phyloP scores from a whole-genome alignment of 2,888 invertebrate genomes.

The Troilus luridus region DNA sequence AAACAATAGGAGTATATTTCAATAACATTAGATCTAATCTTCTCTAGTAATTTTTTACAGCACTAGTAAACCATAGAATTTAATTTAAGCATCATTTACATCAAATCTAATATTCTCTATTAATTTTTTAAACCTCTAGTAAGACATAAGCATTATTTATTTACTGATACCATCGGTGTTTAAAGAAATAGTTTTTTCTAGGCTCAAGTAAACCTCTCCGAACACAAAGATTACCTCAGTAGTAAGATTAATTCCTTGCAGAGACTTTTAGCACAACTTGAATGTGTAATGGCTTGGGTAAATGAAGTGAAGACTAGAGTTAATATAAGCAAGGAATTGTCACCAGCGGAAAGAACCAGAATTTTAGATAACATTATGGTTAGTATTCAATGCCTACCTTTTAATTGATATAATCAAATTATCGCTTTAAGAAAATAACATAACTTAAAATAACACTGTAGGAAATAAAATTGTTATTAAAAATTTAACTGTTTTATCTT shows the following conservation, averaged over 20 bases:
- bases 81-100: conserved; percentile 38
- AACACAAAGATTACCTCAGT: conserved; percentile 74
- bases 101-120: no score
- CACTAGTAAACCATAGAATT: neutral
- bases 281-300: conserved; percentile 73
- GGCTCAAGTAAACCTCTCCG: conserved; percentile 69
- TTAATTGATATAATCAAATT: neutral
- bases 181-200: conserved; percentile 61
- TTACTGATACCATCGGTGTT: neutral
- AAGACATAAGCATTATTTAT: neutral
- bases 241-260: conserved; percentile 74
- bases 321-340: conserved; percentile 70
- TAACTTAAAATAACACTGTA: no score
- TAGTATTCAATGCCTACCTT: conserved; percentile 61
- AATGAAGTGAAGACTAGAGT: conserved; percentile 72
- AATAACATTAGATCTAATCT: neutral
- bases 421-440: neutral
- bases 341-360: conserved; percentile 69
- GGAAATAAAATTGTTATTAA: no score
- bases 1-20: neutral
- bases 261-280: conserved; percentile 73
- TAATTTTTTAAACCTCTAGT: no score
- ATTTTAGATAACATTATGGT: conserved; percentile 71
- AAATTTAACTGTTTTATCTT: no score
- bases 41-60: neutral